Conservation (phyloP, 2,113 vertebrate species). For the Xiphophorus maculatus region DNA sequence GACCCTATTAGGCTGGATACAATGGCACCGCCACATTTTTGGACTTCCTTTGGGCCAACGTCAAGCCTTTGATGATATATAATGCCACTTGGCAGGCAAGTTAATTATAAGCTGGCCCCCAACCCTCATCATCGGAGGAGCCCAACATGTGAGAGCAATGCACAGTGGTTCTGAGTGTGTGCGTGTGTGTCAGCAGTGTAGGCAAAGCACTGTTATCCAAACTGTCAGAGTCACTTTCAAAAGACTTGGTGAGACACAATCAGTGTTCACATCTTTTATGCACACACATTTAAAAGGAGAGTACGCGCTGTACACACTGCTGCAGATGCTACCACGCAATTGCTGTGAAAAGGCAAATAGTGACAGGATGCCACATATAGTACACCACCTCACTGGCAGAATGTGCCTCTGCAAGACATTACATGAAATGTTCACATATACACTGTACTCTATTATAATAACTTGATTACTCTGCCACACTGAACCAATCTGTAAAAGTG, state of each 20-base stretch:
- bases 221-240: slow-evolving; percentile 85
- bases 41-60: slow-evolving; percentile 83
- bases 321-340: slow-evolving; percentile 45
- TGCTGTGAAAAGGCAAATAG: slow-evolving; percentile 10
- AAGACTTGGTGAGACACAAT: slow-evolving; percentile 71
- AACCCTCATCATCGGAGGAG: slow-evolving; percentile 80
- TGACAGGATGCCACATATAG: slow-evolving; percentile 1
- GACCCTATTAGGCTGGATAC: slow-evolving; percentile 89
- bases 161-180: slow-evolving; percentile 27
- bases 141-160: slow-evolving; percentile 73
- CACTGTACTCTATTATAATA: neutral
- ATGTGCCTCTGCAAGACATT: neutral
- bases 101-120: slow-evolving; percentile 91
- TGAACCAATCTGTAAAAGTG: too few relatives aligned
- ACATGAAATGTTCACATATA: neutral
- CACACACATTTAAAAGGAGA: slow-evolving; percentile 4
- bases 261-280: slow-evolving; percentile 53
- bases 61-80: slow-evolving; percentile 82
- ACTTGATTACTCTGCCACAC: neutral
- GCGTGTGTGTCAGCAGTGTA: slow-evolving; percentile 26
- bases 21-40: slow-evolving; percentile 81
- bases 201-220: slow-evolving; percentile 81
- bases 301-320: slow-evolving; percentile 20
- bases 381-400: neutral
- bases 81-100: slow-evolving; percentile 90